phyloP scores from a whole-genome alignment of 2,113 vertebrate genomes.

The Corythaixoides concolor region DNA sequence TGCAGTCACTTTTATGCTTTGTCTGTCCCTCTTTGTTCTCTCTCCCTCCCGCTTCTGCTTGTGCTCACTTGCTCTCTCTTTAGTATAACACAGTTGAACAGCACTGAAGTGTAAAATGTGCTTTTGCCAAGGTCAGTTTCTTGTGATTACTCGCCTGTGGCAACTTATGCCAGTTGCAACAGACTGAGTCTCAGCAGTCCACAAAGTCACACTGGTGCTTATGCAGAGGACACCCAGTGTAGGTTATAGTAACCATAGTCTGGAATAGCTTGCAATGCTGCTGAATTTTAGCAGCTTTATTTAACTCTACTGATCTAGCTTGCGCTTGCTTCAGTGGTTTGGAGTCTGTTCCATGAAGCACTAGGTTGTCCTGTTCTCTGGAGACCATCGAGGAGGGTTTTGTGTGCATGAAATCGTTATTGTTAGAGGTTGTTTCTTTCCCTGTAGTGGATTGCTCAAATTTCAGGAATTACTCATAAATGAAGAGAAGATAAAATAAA shows the following conservation, averaged over 20 bases:
- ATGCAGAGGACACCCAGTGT: slow-evolving; percentile 63
- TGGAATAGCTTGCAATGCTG: slow-evolving; percentile 21
- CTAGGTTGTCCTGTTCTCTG: not conserved
- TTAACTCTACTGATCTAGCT: not conserved
- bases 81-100: slow-evolving; percentile 62
- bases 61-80: slow-evolving; percentile 50
- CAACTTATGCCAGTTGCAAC: slow-evolving; percentile 74
- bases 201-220: slow-evolving; percentile 70
- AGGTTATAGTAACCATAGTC: slow-evolving; percentile 47
- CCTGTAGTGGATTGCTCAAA: not conserved
- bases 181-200: slow-evolving; percentile 77
- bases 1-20: not conserved
- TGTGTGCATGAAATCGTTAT: not conserved
- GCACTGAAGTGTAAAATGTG: slow-evolving; percentile 73
- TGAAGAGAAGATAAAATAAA: not conserved
- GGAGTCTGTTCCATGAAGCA: not conserved
- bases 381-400: not conserved
- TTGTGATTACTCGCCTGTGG: slow-evolving; percentile 72
- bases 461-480: not conserved
- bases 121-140: slow-evolving; percentile 79
- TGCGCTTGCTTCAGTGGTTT: not conserved
- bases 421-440: not conserved
- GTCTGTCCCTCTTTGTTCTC: not conserved
- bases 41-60: slow-evolving; percentile 15
- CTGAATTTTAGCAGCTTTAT: slow-evolving; percentile 48